Evolutionary conservation across 2,888 invertebrate species (phyloP).

Genomic region (Thereva unica): DNA sequence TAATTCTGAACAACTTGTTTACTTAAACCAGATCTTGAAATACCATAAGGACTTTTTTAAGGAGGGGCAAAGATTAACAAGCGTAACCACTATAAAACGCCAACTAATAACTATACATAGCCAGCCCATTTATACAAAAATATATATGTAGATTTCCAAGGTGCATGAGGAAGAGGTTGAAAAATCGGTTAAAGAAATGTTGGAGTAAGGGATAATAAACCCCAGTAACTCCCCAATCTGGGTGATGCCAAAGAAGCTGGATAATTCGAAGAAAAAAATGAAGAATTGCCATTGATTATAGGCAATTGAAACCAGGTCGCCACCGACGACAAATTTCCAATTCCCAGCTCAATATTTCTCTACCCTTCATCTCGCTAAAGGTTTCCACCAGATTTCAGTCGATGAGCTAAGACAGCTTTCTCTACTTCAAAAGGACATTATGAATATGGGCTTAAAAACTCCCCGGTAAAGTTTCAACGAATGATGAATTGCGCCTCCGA

Average conservation of each 20-base stretch:
- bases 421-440: too few relatives aligned
- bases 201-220: constrained; percentile 32
- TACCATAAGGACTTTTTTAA: constrained; percentile 9
- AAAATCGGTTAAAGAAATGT: too few relatives aligned
- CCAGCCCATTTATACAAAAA: constrained; percentile 10
- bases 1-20: constrained; percentile 3
- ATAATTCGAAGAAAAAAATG: constrained; percentile 36
- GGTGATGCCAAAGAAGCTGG: constrained; percentile 36
- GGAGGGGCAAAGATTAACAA: constrained; percentile 3
- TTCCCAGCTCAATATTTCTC: constrained; percentile 40
- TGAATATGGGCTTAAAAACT: too few relatives aligned
- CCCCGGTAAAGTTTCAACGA: too few relatives aligned
- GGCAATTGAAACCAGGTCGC: too few relatives aligned
- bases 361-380: constrained; percentile 35
- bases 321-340: constrained; percentile 38
- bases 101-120: constrained; percentile 8
- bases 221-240: constrained; percentile 36
- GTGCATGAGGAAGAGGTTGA: constrained; percentile 2
- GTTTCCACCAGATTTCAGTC: constrained; percentile 40
- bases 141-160: constrained; percentile 7
- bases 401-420: too few relatives aligned
- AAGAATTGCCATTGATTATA: constrained; percentile 36
- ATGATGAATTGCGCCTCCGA: too few relatives aligned
- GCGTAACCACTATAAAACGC: background rate
- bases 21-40: constrained; percentile 2